phyloP scores from a whole-genome alignment of 2,113 vertebrate species.

The Motacilla tschutschensis region DNA sequence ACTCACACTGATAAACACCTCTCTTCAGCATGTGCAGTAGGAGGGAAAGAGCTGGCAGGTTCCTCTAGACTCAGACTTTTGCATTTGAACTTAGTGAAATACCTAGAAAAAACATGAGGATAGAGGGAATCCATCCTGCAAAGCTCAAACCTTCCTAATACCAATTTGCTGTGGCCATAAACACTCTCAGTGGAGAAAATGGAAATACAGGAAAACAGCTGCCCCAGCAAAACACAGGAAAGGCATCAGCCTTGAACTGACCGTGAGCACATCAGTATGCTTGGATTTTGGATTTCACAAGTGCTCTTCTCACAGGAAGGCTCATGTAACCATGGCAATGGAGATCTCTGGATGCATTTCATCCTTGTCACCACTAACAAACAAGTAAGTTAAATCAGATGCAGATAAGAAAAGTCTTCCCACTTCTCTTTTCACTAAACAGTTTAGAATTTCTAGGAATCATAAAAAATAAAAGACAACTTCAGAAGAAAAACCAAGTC shows the following conservation, averaged over 20 bases:
- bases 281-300: neutral
- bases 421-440: neutral
- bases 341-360: neutral
- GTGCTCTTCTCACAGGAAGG: neutral
- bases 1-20: neutral
- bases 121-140: neutral
- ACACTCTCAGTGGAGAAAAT: neutral
- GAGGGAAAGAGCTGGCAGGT: neutral
- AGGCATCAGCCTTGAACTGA: neutral
- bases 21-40: neutral
- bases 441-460: neutral
- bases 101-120: neutral
- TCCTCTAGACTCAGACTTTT: neutral
- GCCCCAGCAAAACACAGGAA: neutral
- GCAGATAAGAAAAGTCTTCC: neutral
- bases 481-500: conserved; percentile 51
- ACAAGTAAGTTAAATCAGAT: neutral
- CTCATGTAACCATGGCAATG: neutral
- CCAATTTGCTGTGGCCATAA: neutral
- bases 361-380: neutral
- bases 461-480: neutral
- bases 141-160: neutral
- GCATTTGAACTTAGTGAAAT: neutral
- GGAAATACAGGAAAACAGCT: neutral
- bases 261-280: neutral